These are phyloP conservation scores for Spilarctia lutea DNA, from an alignment of 2,888 invertebrate species.

Conservation along the genomic window DNA sequence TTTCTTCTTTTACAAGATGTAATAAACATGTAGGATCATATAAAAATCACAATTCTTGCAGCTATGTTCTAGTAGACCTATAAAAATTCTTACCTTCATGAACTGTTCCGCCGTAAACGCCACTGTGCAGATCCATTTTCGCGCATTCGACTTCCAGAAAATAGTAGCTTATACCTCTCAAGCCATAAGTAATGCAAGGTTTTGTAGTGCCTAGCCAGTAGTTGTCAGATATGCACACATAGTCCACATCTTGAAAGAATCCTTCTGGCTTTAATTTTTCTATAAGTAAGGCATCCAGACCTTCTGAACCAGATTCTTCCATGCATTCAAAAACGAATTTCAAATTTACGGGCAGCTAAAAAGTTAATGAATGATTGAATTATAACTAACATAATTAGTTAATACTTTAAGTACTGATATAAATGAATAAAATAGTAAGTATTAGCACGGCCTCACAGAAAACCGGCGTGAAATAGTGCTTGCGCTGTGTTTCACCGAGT, in stretches of 20 bases:
- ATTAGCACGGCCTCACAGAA: too few relatives aligned
- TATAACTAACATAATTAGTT: background rate
- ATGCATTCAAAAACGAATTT: slow-evolving; percentile 99
- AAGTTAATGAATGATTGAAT: slow-evolving; percentile 13
- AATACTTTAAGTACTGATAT: background rate
- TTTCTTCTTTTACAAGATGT: too few relatives aligned
- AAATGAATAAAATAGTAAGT: background rate
- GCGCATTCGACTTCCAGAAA: slow-evolving; percentile 95
- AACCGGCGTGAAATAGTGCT: too few relatives aligned
- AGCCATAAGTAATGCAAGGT: slow-evolving; percentile 98
- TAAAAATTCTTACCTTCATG: slow-evolving; percentile 86
- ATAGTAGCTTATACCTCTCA: slow-evolving; percentile 97
- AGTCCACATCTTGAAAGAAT: slow-evolving; percentile 95
- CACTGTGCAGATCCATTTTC: slow-evolving; percentile 97
- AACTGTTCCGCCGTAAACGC: slow-evolving; percentile 97
- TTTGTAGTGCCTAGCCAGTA: slow-evolving; percentile 99
- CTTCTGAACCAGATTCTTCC: slow-evolving; percentile 99
- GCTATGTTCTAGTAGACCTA: background rate
- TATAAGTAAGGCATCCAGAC: slow-evolving; percentile 94
- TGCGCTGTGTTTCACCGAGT: too few relatives aligned
- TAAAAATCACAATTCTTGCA: background rate
- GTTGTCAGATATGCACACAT: slow-evolving; percentile 99
- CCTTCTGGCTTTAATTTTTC: slow-evolving; percentile 86
- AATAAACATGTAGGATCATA: background rate
- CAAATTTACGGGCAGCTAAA: slow-evolving; percentile 90